Evolutionary conservation across 2,888 invertebrate genomes (phyloP).

Genomic region (Dermolepida albohirtum): DNA sequence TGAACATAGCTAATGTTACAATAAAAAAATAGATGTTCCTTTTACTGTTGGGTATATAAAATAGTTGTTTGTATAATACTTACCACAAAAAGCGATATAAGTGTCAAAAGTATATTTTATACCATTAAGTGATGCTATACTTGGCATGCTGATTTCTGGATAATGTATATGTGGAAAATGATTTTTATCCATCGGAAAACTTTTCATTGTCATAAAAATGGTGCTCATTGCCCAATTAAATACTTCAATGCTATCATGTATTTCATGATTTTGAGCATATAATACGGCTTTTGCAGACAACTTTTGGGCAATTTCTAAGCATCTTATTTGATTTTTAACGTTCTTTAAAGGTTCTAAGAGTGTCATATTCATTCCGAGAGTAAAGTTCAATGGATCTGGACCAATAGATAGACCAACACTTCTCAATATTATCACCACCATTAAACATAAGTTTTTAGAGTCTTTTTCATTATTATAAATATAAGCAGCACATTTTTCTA

Average conservation of each 20-base stretch:
- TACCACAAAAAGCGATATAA: constrained; percentile 18
- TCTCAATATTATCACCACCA: constrained; percentile 52
- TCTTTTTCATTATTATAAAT: constrained; percentile 47
- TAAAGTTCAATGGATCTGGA: constrained; percentile 2
- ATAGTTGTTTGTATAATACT: constrained; percentile 15
- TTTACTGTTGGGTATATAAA: no score
- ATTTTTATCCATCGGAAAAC: neutral
- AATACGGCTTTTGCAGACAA: constrained; percentile 52
- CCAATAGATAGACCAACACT: constrained; percentile 43
- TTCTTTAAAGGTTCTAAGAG: constrained; percentile 3
- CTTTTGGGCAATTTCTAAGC: constrained; percentile 49
- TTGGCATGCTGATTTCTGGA: constrained; percentile 2
- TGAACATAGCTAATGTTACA: no score
- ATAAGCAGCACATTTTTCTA: constrained; percentile 49
- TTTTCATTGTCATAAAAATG: constrained; percentile 7
- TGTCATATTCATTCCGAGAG: constrained; percentile 24
- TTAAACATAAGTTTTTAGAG: constrained; percentile 49
- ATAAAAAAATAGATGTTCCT: no score
- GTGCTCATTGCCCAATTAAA: constrained; percentile 42
- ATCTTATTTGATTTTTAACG: constrained; percentile 39
- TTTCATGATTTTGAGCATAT: constrained; percentile 44
- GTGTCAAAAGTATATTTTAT: constrained; percentile 24
- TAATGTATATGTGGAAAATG: neutral
- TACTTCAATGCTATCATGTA: constrained; percentile 43
- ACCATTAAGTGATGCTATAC: constrained; percentile 18